Base-by-base conservation (phyloP, 2,888 invertebrate genomes). In the Idaea dimidiata region DNA sequence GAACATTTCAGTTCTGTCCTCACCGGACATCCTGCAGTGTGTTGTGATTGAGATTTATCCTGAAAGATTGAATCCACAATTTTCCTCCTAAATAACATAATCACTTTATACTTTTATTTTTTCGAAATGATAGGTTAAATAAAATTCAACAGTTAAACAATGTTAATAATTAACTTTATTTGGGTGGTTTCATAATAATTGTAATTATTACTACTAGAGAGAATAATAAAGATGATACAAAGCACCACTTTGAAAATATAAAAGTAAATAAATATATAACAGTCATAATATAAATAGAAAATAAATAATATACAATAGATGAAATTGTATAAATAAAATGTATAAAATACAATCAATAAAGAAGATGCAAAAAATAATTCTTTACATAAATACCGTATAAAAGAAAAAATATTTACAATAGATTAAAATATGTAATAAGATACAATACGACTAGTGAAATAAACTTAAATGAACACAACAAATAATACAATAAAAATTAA, bases 341-440 rank as follows among this genome's bases (percentile, higher is more conserved):
- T 62, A 71, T 61, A 77, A 55, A 68, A 75, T 69, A 73, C 66
- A 68, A 18, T 56, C 18, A 68, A 76, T 79, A 74, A 80, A 73
- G 81, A 87, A 89, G 87, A 83, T 84, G 83, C 80, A 81, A 89
- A 84, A 77, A 89, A 88, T 61, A 90, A 88, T 78, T 77, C 82
- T 81, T 82, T 89, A 90, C 88, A 76, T 80, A 90, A 69, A 90
- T 88, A 89, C 64, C 69, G 14, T 43, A 75, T 67, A 65, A 86
- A 88, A 88, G 59, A 86, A 88, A 90, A 81, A 70, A 81, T 90
- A 91, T 91, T 89, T 91, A 91, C 89, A 90, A 90, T 86, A 90
- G 89, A 65, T 65, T 71, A 63, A 72, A 57, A 63, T 54, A 57
- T 24, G 55, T 54, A 59, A 71, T 63, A 76, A 58, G 71, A 61